A percentile compares a stretch with the other conserved stretches of the same genome.
These are phyloP conservation scores for Phenacoccus solenopsis DNA, from an alignment of 1,140 invertebrate genomes.

Conservation along the genomic window DNA sequence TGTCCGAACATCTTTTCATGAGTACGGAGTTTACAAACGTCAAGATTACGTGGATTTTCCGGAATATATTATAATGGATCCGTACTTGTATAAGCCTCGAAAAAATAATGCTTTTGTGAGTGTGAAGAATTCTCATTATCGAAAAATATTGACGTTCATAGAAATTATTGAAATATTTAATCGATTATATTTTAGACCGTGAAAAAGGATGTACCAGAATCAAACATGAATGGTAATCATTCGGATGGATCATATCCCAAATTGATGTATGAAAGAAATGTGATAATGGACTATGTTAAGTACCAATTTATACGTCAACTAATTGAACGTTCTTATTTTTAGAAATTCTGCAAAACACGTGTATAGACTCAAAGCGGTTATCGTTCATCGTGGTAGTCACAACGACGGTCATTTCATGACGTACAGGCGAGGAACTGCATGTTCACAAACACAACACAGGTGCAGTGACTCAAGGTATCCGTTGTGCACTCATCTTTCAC, in stretches of 20 bases:
- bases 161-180: no score
- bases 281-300: no score
- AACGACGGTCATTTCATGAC: conserved; percentile 85
- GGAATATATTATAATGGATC: conserved; percentile 64
- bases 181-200: no score
- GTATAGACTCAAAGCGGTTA: conserved; percentile 66
- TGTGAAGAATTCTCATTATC: no score
- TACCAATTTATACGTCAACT: no score
- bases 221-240: no score
- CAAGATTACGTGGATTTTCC: conserved; percentile 76
- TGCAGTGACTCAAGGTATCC: conserved; percentile 24
- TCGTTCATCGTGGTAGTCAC: conserved; percentile 78
- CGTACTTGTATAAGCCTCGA: conserved; percentile 43
- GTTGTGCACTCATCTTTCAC: background rate
- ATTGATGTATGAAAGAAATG: no score
- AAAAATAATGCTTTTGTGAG: conserved; percentile 17
- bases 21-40: conserved; percentile 63
- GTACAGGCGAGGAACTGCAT: conserved; percentile 52
- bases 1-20: conserved; percentile 67
- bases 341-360: conserved; percentile 31
- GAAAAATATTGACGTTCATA: no score
- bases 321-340: conserved; percentile 18
- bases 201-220: no score
- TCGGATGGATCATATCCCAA: no score
- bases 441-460: conserved; percentile 28